Base-by-base conservation (phyloP, 2,888 invertebrate species). In the Leptinotarsa rubiginosa region DNA sequence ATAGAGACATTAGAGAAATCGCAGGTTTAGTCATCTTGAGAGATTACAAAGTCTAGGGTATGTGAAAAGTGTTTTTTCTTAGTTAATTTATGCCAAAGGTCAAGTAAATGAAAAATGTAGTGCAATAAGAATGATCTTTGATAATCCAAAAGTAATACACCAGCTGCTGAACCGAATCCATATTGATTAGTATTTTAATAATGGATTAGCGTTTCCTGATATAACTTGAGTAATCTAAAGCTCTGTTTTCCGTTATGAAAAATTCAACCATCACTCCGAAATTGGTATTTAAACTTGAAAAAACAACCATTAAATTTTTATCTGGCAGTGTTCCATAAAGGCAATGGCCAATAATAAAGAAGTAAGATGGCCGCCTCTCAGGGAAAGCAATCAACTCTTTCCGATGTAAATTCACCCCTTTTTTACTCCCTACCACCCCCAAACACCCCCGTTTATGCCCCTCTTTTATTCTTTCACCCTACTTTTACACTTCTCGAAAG, bases 391-490 rank as follows among this genome's bases (percentile, higher is more conserved):
- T 87, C 87, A 87, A 86, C 87, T 87, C 87, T 87, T 87, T 87
- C 86, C 87, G 85, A 87, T 87, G 87, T 86, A 87, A 86, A 87
- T 87, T 86, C 86, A 82, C 82, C 84, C 84, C 85, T 83, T 82
- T 84, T 83, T 84, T 81, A 80, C 83, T 75, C 82, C 83, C 83
- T 75, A 78, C 83, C 83, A 83, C 84, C 84, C 84, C 83, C 84
- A 82, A 83, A 82, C 83, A 82, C 84, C 83, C 84, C 83, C 84
- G 83, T 86, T 86, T 84, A 84, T 84, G 84, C 86, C 86, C 86
- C 87, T 86, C 86, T 86, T 86, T 86, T 86, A 86, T 86, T 87
- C 87, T 87, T 87, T 87, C 86, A 87, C 86, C 87, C 87, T 87
- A 87, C 87, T 87, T 87, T 87, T 87, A 86, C 86, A 86, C 85